Evolutionary conservation across 2,797 vertebrate genomes (phyloP), one percentile per base, ranked within the genome.

Genomic region (Clarias laeviceps): DNA sequence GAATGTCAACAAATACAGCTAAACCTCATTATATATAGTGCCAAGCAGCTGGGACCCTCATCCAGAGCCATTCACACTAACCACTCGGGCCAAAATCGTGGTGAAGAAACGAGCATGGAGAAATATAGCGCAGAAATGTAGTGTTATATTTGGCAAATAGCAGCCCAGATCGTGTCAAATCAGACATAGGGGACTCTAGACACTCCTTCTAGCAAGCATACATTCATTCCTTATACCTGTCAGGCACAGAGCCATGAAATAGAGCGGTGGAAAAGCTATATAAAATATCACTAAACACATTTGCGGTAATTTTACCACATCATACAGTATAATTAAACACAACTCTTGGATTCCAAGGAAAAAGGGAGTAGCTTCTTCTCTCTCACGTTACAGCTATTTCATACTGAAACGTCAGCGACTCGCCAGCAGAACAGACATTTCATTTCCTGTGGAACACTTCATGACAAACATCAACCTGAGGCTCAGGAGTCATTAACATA

Each of bases 1-100:
- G 84, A 89, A 90, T 74, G 87, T 88, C 88, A 89, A 84, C 85
- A 83, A 85, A 85, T 83, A 82, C 87, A 89, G 85, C 84, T 68
- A 78, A 72, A 87, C 78, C 87, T 90, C 82, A 88, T 90, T 89
- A 88, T 80, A 79, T 82, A 18, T 40, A 77, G 77, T 50, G 64
- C 83, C 62, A 78, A 80, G 83, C 88, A 90, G 88, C 84, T 89
- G 85, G 72, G 89, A 84, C 79, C 61, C 79, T 82, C 77, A 57
- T 79, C 40, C 32, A 64, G 29, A 50, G 17, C 82, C 37, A 65
- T 81, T 82, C 69, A 84, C 80, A 82, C n/a, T 61, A 84, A 84
- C 57, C 40, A 68, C 59, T 37, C 34, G 54, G 54, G 81, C 29
- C 66, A 83, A 66, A 57, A 83, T 27, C 8, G 6, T 29, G 59